Evolutionary conservation across 2,888 invertebrate species (phyloP), one percentile per base, ranked within the genome.

Genomic region (Cylindroiulus punctatus): DNA sequence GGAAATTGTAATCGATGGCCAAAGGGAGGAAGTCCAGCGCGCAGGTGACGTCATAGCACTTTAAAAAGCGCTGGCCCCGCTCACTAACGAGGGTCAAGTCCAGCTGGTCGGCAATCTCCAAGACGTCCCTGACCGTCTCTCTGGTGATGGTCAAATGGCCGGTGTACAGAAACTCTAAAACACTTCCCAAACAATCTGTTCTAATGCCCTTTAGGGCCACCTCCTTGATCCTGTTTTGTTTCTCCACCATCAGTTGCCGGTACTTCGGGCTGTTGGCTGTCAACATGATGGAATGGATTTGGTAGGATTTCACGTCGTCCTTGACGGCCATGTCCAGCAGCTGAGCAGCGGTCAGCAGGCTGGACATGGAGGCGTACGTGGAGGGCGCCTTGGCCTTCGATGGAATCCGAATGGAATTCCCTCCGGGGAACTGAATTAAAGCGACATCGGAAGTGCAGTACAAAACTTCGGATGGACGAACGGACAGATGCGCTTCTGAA

Each of bases 101-200:
- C 22, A 82, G 36, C 22, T 82, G 82, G n/a, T 82, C 40, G 22
- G 40, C 36, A n/a, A 82, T 82, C n/a, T 36, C 36, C 36, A 82
- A 42, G 19, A 82, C 26, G 26, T 82, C 82, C 42, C 42, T 82
- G 36, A 82, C 22, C 40, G 82, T 82, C 22, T 82, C 82, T 82
- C 36, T 36, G 42, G 82, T 82, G 82, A 82, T 82, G 36, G 22
- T 36, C 42, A 82, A 22, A 8, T 82, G 82, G 8, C 82, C 82
- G 10, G 82, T 82, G 82, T 82, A 82, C 36, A 82, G 42, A 42
- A 82, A 82, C 19, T 82, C 82, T 36, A 82, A 42, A 40, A 82
- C 82, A 36, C 42, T 36, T 82, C 82, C 82, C 42, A 82, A 82
- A 19, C 82, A 82, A 82, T 82, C 42, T 4, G 82, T 40, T 40